Evolutionary conservation across 2,113 vertebrate genomes (phyloP), one percentile per base, ranked within the genome.

Genomic region (Hippocampus comes): DNA sequence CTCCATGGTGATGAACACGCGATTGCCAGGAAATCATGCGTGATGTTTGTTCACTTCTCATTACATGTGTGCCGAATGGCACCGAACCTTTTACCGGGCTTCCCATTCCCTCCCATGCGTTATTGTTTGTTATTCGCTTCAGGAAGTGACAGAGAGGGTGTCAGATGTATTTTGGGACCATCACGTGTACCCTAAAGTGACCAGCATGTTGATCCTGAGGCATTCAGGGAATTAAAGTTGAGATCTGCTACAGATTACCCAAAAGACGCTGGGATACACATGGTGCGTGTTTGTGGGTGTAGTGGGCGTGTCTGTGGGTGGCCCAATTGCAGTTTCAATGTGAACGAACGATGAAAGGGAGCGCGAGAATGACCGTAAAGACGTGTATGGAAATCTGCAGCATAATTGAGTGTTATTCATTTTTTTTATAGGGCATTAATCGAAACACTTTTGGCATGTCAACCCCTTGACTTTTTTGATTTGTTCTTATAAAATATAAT

Each of bases 91-190:
- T 72, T 75, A 63, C 74, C 56, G 8, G 74, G 77, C 77, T 84
- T 46, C 43, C 43, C 12, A 3, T 76, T 65, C 63, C 73, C 71
- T 78, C 71, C 76, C 69, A 69, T 51, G 27, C 70, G 71, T 84
- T 84, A 73, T 73, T 81, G 76, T 81, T 86, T 68, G 72, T 70
- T 78, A 76, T 65, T 72, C 53, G 1, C 79, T 70, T 72, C 72
- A 82, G 74, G 76, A 84, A 81, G 69, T 63, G 2, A 21, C 12
- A 56, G 65, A 60, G 65, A 49, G 6, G 68, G 25, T 27, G 72
- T 86, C 84, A 88, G 84, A 82, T 88, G 86, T 78, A 79, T 82
- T 80, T 84, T 79, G 71, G 74, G 83, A 60, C 82, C 82, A 74
- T 84, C 46, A 10, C 68, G 76, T 82, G 68, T 69, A 41, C 76